Conservation (phyloP, 2,113 vertebrate genomes). For the Leuciscus idus region DNA sequence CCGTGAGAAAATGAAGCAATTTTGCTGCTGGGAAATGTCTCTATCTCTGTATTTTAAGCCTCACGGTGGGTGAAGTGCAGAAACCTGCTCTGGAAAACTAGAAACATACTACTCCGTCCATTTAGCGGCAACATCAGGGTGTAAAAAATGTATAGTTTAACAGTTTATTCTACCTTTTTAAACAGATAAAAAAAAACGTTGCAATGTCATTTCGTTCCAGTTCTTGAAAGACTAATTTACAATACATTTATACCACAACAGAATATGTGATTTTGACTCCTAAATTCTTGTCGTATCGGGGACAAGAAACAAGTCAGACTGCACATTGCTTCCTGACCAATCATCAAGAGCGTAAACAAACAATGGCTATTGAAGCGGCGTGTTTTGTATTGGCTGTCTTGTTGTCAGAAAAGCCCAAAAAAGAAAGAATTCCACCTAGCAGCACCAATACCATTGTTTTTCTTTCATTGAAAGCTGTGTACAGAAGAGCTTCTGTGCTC, state of each 20-base stretch:
- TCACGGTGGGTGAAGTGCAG: slow-evolving; percentile 33
- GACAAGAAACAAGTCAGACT: too few species aligned
- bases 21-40: slow-evolving; percentile 44
- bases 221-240: neutral
- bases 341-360: too few species aligned
- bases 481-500: too few species aligned
- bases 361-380: too few species aligned
- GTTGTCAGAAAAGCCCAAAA: too few species aligned
- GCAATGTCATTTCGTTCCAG: neutral
- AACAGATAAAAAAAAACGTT: neutral
- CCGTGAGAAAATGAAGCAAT: slow-evolving; percentile 33
- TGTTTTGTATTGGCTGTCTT: too few species aligned
- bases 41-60: slow-evolving; percentile 21
- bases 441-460: too few species aligned
- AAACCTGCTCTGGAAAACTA: slow-evolving; percentile 36
- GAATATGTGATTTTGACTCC: too few species aligned
- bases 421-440: too few species aligned
- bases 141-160: neutral
- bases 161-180: neutral
- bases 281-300: too few species aligned
- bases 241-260: neutral
- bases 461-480: too few species aligned
- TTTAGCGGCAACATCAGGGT: neutral
- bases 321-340: too few species aligned
- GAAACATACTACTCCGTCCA: slow-evolving; percentile 20